Base-by-base conservation (phyloP, 2,113 vertebrate species). In the Naja naja region DNA sequence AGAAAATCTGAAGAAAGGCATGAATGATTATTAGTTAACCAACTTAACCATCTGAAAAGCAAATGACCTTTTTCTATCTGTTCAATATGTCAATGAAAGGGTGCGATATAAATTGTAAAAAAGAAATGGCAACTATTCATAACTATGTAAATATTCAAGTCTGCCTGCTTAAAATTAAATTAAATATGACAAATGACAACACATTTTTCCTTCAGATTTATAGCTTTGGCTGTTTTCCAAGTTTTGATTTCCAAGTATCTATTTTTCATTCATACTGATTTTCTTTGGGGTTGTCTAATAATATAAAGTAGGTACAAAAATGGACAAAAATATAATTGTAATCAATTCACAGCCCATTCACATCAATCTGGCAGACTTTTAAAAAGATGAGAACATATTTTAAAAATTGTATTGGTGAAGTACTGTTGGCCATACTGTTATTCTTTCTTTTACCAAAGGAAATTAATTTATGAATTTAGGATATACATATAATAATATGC, bases 181-280 rank as follows among this genome's bases (percentile, higher is more conserved):
- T 56, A 90, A 74, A 27, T 27, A 87, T 87, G 55, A 87, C n/a
- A 90, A 93, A 90, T 93, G 89, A 93, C 49, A 87, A 30, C 45
- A 64, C 47, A 90, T 90, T 93, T 93, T 93, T 34, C 5, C 53
- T 88, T 87, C 90, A 87, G 90, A 93, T 93, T 93, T 90, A 93
- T 93, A 93, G 92, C 60, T 93, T 39, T 90, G 92, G 92, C 92
- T 90, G 25, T 93, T 93, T 93, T 87, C 92, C 92, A 93, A 69
- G 89, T 58, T 90, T 39, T 93, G 92, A 90, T 93, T 93, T 93
- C 92, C 90, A 90, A 93, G 55, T 81, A 89, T 85, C 89, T 93
- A 89, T 90, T 93, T 93, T 93, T 90, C 92, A 90, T 93, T 93
- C 86, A 93, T 89, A 87, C n/a, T 89, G 55, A 87, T 90, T 90